These are phyloP conservation scores for Chrysochloris asiatica DNA, from an alignment of 2,113 vertebrate species.

Conservation along the genomic window DNA sequence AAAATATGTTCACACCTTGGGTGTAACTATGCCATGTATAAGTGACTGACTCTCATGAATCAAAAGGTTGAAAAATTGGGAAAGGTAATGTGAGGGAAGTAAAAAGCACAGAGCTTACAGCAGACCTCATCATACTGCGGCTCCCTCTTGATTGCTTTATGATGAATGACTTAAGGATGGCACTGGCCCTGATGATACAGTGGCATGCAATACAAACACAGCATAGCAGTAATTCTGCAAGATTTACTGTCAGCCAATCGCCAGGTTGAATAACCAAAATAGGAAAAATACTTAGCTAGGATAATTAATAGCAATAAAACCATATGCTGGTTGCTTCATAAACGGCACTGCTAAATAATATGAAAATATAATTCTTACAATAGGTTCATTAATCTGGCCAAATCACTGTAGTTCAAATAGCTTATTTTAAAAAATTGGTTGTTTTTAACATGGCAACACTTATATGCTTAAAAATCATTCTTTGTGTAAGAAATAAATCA, in stretches of 20 bases:
- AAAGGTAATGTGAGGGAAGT: conserved; percentile 37
- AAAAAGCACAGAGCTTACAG: not conserved
- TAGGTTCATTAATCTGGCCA: not conserved
- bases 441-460: not conserved
- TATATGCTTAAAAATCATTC: not conserved
- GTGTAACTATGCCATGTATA: not conserved
- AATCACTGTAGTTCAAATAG: not conserved
- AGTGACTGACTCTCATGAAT: conserved; percentile 51
- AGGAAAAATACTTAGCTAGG: not conserved
- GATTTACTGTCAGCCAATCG: conserved; percentile 4
- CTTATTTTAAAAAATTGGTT: not conserved
- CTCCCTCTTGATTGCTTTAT: conserved; percentile 66
- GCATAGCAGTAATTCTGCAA: not conserved
- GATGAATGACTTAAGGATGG: conserved; percentile 58
- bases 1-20: conserved; percentile 59
- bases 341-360: not conserved
- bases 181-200: conserved; percentile 7
- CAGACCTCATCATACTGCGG: not conserved
- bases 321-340: not conserved
- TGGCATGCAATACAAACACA: not conserved
- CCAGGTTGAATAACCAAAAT: not conserved
- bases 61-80: conserved; percentile 18
- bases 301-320: conserved; percentile 32
- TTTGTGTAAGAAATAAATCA: not conserved
- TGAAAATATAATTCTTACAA: conserved; percentile 6